Evolutionary conservation across 2,113 vertebrate genomes (phyloP).

Genomic region (Saimiri boliviensis): DNA sequence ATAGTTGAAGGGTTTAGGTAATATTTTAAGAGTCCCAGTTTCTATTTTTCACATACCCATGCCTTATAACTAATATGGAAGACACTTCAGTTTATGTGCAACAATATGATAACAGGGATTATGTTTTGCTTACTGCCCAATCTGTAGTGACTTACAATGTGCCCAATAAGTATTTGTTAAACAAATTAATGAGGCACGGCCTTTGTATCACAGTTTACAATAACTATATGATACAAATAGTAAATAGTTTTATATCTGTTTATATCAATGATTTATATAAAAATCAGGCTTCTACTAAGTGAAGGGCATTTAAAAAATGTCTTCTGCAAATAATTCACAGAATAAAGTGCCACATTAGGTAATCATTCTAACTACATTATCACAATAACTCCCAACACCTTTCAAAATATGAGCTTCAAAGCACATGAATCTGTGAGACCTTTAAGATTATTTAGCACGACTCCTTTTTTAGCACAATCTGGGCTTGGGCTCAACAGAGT

Average conservation of each 20-base stretch:
- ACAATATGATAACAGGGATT: neutral
- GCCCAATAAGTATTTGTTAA: neutral
- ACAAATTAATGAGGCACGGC: neutral
- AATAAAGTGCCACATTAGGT: slow-evolving; percentile 20
- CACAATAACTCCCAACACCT: slow-evolving; percentile 63
- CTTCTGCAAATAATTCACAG: slow-evolving; percentile 48
- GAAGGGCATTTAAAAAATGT: slow-evolving; percentile 13
- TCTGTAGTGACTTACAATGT: neutral
- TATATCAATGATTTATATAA: neutral
- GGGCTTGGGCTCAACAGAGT: slow-evolving; percentile 57
- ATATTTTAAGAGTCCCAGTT: neutral
- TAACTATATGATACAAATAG: neutral
- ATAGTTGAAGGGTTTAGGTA: neutral
- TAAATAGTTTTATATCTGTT: too few species aligned
- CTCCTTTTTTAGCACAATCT: slow-evolving; percentile 51
- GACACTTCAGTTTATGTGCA: neutral
- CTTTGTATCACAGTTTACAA: neutral
- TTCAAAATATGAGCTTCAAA: slow-evolving; percentile 58
- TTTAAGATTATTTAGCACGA: neutral
- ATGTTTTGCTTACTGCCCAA: neutral
- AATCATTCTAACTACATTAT: slow-evolving; percentile 22
- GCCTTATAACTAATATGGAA: neutral
- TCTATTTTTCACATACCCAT: neutral
- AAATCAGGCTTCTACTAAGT: neutral
- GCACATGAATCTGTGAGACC: neutral